phyloP scores from a whole-genome alignment of 2,797 vertebrate genomes.

The Buphagus erythrorhynchus region DNA sequence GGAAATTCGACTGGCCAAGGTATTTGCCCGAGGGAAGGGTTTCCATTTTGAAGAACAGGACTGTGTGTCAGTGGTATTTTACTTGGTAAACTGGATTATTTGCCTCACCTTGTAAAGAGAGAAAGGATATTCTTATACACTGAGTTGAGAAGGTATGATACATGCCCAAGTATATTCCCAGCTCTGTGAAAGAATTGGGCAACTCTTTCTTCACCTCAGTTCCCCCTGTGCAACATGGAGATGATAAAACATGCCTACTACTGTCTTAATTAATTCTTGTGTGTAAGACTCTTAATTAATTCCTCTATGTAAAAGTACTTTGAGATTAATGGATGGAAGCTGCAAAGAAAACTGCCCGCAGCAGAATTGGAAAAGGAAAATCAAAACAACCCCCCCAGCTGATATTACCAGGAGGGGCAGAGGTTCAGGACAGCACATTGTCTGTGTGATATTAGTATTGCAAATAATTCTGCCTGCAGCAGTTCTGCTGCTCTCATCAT shows the following conservation, averaged over 20 bases:
- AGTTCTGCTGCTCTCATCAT: neutral
- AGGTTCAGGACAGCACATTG: neutral
- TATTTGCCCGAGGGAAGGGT: slow-evolving; percentile 24
- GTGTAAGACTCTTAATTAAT: slow-evolving; percentile 54
- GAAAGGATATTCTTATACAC: neutral
- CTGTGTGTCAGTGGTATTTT: neutral
- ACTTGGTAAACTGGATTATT: neutral
- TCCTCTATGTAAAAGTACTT: slow-evolving; percentile 9
- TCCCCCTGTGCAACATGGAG: slow-evolving; percentile 37
- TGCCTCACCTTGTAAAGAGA: neutral
- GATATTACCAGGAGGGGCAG: slow-evolving; percentile 20
- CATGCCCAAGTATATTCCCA: neutral
- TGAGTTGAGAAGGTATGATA: neutral
- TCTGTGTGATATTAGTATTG: slow-evolving; percentile 16
- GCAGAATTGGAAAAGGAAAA: slow-evolving; percentile 41
- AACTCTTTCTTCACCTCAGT: slow-evolving; percentile 43
- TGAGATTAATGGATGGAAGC: slow-evolving; percentile 49
- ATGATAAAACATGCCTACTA: slow-evolving; percentile 53
- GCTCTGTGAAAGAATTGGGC: neutral
- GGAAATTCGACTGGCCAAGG: neutral
- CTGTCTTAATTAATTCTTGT: slow-evolving; percentile 55
- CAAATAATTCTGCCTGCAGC: slow-evolving; percentile 37
- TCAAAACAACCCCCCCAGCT: neutral
- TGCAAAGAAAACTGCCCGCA: slow-evolving; percentile 46
- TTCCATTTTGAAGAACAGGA: slow-evolving; percentile 16